Percentiles rank a stretch among this genome's conserved stretches.
Evolutionary conservation across 2,113 vertebrate species (phyloP).

Genomic region (Uria aalge): DNA sequence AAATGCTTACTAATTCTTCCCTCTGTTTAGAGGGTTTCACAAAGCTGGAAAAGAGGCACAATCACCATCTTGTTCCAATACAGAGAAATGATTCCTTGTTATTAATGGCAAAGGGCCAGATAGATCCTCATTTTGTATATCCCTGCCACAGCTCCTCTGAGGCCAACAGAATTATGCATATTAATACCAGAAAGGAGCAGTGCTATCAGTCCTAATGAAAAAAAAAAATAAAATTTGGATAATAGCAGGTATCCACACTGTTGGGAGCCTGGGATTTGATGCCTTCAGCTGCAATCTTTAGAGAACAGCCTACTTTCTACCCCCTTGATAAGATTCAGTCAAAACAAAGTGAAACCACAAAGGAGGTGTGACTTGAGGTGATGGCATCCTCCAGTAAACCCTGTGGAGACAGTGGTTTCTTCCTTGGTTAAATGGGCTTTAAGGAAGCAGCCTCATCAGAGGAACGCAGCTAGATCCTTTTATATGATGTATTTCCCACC

Average conservation of each 20-base stretch:
- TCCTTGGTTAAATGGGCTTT: background rate
- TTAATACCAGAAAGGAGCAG: background rate
- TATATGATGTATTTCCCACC: background rate
- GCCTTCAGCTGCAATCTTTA: background rate
- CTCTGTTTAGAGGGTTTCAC: conserved; percentile 3
- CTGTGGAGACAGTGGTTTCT: background rate
- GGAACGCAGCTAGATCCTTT: background rate
- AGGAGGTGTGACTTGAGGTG: background rate
- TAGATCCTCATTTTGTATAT: background rate
- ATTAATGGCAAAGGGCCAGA: conserved; percentile 30
- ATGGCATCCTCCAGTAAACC: background rate
- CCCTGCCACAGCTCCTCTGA: background rate
- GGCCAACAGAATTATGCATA: background rate
- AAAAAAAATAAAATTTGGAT: background rate
- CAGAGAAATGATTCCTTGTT: conserved; percentile 14
- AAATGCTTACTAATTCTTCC: conserved; percentile 6
- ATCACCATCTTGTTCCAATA: conserved; percentile 32
- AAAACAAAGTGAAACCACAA: background rate
- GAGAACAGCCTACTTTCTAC: background rate
- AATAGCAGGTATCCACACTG: background rate
- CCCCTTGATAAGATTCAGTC: background rate
- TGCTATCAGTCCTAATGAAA: conserved; percentile 11
- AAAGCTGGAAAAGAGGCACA: conserved; percentile 7
- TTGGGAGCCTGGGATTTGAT: background rate
- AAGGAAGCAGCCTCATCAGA: background rate